Base-by-base conservation (phyloP, 2,888 invertebrate species). In the Dryobota labecula region DNA sequence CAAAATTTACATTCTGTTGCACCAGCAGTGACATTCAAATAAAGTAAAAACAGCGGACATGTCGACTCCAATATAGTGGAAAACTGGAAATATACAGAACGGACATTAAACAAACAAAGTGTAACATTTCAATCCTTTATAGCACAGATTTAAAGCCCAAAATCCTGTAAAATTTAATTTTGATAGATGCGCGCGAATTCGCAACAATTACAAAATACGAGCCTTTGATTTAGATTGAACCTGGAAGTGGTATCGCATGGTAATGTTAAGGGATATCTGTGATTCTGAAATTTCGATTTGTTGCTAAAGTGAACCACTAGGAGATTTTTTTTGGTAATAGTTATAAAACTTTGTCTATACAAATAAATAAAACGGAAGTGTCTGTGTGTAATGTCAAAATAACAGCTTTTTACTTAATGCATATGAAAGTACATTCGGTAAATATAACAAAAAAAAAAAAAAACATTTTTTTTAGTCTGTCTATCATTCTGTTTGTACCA, bases 161-260 rank as follows among this genome's bases (percentile, higher is more conserved):
- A 92, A 92, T 92, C 91, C 92, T 89, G 90, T 92, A 90, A 92
- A 93, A 93, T 93, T 91, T 93, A 92, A 94, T 93, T 94, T 93
- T 93, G 93, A 93, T 93, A 92, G 92, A 92, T 89, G 87, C 88
- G 87, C 90, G 88, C 88, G 87, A 91, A 93, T 92, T 91, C 88
- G 78, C 89, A 87, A 88, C 90, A 89, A 91, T 92, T 91, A 90
- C 90, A 87, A 89, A 86, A 91, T 86, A 89, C 87, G 83, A 73
- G 70, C 57, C 87, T 68, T 15, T 1, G 86, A 85, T 76, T 45
- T 84, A 84, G 41, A 74, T 43, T 5, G 0, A 13, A 51, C 8
- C 84, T 84, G 51, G 84, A 84, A 73, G 78, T 30, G 65, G 4
- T 43, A 4, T 2, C 8, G 0, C n/a, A n/a, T n/a, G 2, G 2